Evolutionary conservation across 2,888 invertebrate genomes (phyloP), one percentile per base, ranked within the genome.

Genomic region (Drosophila tripunctata): DNA sequence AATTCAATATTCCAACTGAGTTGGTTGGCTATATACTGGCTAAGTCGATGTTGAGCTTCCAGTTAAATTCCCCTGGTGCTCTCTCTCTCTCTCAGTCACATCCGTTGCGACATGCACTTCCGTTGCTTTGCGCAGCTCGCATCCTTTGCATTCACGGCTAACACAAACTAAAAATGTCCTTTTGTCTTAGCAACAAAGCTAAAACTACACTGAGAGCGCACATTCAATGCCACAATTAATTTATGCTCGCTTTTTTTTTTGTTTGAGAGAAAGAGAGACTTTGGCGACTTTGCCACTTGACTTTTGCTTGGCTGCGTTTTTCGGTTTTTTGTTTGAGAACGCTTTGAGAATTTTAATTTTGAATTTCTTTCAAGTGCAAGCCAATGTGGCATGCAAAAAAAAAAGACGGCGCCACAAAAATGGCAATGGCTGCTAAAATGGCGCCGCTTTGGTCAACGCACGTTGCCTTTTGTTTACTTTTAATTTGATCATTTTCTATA

Each of bases 391-490:
- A 41, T 17, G 17, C 40, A 52, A 33, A 68, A 36, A 56, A 78
- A 79, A 79, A 80, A 74, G 66, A 47, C 54, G 68, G 52, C 75
- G 72, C 77, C 79, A 67, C 68, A 73, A 78, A 76, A 48, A 48
- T 36, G 48, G 38, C 21, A 75, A 66, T 52, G 54, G 58, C 55
- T 69, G 50, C 50, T 64, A 54, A 75, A 75, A 77, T 86, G 82
- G 82, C 82, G 82, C 81, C 87, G 87, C 65, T 72, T 69, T 81
- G 84, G 78, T 70, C 83, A 80, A 75, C 80, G 79, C 65, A 79
- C 77, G 79, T 67, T 66, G 80, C 75, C 71, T 81, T 85, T 87
- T 85, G 84, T 85, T 85, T 85, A 86, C 84, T 87, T 85, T 87
- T 85, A 85, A 87, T 85, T 85, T 86, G 80, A 80, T 87, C 78